Base-by-base conservation (phyloP, 2,888 invertebrate species). In the Scaptodrosophila latifasciaeformis region DNA sequence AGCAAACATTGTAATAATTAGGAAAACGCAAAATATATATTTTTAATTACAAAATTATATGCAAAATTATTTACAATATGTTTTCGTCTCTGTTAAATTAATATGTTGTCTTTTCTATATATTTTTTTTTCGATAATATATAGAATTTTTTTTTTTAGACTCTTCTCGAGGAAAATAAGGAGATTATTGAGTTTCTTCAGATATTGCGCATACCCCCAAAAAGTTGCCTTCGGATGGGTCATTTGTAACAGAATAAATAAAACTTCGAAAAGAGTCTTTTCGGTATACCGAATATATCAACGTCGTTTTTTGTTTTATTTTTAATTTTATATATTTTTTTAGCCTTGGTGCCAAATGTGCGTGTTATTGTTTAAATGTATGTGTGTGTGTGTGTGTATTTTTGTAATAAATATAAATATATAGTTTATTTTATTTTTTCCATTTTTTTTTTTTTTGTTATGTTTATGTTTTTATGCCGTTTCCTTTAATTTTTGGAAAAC, bases 1-100 rank as follows among this genome's bases (percentile, higher is more conserved):
- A 64, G 67, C 64, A 70, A 68, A 68, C 67, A 70, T 70, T 68
- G 67, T 70, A 70, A 68, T 68, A 68, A 46, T 54, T 56, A 56
- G 54, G 17, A 54, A 72, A 79, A 76, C 66, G 45, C 58, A 76
- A 70, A 55, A 59, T 69, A 69, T 54, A 69, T 78, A n/a, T n/a
- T n/a, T n/a, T n/a, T n/a, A 76, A 66, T 76, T 79, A 72, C 77
- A 79, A 77, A 79, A 79, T 72, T 61, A 79, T 76, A 70, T 70
- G 61, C 63, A 59, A 70, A 68, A 29, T 58, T 70, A 72, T 79
- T 59, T 72, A 79, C 72, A 72, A 2, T 65, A 40, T 27, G 27
- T 61, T 45, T 59, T 52, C 52, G 48, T n/a, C n/a, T n/a, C n/a
- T n/a, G n/a, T n/a, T n/a, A n/a, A n/a, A n/a, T n/a, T n/a, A n/a